Conservation (phyloP, 2,797 vertebrate genomes). For the Alosa sapidissima region DNA sequence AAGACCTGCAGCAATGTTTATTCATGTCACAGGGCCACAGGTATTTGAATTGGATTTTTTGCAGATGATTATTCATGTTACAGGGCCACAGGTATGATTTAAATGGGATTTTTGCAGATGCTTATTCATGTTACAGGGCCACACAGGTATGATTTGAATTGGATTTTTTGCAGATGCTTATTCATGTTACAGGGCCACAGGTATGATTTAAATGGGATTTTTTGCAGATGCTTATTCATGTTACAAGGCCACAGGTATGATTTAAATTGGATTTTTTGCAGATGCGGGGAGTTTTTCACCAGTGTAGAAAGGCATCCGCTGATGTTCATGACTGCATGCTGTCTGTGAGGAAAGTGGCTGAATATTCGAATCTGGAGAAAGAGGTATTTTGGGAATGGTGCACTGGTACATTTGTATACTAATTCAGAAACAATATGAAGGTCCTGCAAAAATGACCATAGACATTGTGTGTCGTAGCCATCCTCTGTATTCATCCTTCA, state of each 20-base stretch:
- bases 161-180: too few relatives aligned
- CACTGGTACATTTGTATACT: neutral
- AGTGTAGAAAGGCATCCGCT: slow-evolving; percentile 63
- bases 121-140: slow-evolving; percentile 29
- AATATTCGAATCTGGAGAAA: slow-evolving; percentile 66
- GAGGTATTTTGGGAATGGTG: slow-evolving; percentile 50
- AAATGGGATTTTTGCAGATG: slow-evolving; percentile 52
- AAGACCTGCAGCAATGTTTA: neutral
- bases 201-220: too few relatives aligned
- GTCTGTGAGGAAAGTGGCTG: slow-evolving; percentile 65
- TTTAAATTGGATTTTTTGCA: slow-evolving; percentile 39
- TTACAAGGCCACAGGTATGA: neutral
- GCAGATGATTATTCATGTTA: neutral
- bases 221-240: neutral
- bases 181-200: too few relatives aligned
- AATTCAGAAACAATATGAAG: neutral
- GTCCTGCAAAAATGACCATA: neutral
- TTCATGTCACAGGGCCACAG: neutral
- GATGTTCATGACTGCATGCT: slow-evolving; percentile 66
- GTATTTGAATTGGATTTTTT: too few relatives aligned
- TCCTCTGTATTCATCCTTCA: neutral
- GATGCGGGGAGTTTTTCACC: slow-evolving; percentile 66
- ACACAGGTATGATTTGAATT: too few relatives aligned
- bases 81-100: neutral
- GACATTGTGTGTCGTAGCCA: neutral